phyloP scores from a whole-genome alignment of 2,888 invertebrate genomes.

The Gisinianus flammeolus region DNA sequence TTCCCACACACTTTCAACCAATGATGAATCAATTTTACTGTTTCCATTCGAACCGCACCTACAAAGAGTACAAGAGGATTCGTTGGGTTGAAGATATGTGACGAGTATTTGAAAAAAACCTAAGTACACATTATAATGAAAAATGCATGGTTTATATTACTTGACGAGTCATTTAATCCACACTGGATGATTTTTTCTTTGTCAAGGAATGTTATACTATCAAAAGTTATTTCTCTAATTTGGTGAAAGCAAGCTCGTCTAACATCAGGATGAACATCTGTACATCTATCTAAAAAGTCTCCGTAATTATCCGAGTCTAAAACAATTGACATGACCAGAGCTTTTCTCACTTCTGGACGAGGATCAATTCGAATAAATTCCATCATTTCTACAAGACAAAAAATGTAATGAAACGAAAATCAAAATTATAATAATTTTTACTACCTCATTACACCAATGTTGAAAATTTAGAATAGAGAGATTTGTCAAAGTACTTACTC shows the following conservation, averaged over 20 bases:
- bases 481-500: constrained; percentile 12
- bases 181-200: constrained; percentile 37
- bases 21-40: constrained; percentile 15
- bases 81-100: neutral
- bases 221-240: constrained; percentile 27
- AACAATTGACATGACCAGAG: constrained; percentile 31
- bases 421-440: neutral
- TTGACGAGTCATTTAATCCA: constrained; percentile 29
- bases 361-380: constrained; percentile 39
- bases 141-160: constrained; percentile 9
- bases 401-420: too few relatives aligned
- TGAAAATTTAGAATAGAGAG: too few relatives aligned
- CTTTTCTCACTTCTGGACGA: constrained; percentile 34
- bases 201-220: constrained; percentile 8
- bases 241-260: constrained; percentile 36
- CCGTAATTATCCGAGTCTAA: constrained; percentile 37
- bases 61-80: neutral
- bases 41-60: constrained; percentile 33
- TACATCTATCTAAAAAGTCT: constrained; percentile 34
- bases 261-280: constrained; percentile 38
- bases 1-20: constrained; percentile 34
- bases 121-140: too few relatives aligned
- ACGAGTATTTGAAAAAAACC: neutral
- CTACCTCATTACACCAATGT: neutral
- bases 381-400: constrained; percentile 40